phyloP scores from a whole-genome alignment of 2,888 invertebrate genomes.

The Apamea anceps region DNA sequence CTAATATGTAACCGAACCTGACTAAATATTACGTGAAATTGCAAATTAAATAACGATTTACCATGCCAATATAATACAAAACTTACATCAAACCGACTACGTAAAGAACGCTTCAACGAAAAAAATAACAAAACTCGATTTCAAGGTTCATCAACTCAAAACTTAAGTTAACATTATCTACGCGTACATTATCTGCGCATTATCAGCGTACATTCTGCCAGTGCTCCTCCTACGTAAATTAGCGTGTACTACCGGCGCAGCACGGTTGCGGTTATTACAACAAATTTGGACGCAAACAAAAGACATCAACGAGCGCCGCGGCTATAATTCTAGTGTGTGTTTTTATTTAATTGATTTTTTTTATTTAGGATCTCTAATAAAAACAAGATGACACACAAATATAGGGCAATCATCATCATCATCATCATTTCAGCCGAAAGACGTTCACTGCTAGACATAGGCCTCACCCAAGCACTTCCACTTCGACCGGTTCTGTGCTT shows the following conservation, averaged over 20 bases:
- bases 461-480: too few relatives aligned
- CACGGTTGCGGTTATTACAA: not conserved
- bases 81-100: not conserved
- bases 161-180: not conserved
- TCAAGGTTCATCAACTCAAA: not conserved
- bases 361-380: too few relatives aligned
- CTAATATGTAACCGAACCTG: not conserved
- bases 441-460: too few relatives aligned
- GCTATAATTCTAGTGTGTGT: not conserved
- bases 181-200: not conserved
- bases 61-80: not conserved
- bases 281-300: conserved; percentile 48
- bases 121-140: not conserved
- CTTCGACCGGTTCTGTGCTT: too few relatives aligned
- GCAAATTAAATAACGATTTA: not conserved
- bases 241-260: not conserved
- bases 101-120: not conserved
- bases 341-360: not conserved
- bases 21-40: not conserved
- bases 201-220: not conserved
- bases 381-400: too few relatives aligned
- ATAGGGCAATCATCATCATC: too few relatives aligned
- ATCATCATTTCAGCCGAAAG: too few relatives aligned
- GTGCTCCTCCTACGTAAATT: not conserved
- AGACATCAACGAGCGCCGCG: conserved; percentile 62